Evolutionary conservation across 1,140 invertebrate genomes (phyloP), one percentile per base, ranked within the genome.

Genomic region (Drosophila erecta): DNA sequence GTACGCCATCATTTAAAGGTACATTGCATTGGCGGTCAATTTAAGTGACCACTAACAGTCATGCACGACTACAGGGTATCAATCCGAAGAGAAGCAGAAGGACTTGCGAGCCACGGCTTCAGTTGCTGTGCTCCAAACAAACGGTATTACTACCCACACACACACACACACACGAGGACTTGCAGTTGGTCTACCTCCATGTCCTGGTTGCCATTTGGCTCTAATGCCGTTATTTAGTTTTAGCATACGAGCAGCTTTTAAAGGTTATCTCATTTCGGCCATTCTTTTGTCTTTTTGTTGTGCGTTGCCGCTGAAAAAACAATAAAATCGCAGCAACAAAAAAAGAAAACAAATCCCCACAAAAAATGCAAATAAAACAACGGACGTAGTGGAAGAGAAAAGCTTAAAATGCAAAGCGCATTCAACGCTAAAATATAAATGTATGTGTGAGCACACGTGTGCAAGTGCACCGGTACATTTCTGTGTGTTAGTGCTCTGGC

Each of bases 211-310:
- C 78, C 43, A 76, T 66, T 65, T 67, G 50, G 83, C 65, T 83
- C 79, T 79, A 79, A 66, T 79, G 72, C 66, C 79, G 67, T 84
- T 83, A 89, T 89, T 87, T 74, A 87, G 84, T 87, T 89, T 83
- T 57, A 87, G 84, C 84, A 89, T 89, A 89, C 79, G 84, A 89
- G 84, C 84, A 79, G 79, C 71, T 87, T 79, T 79, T 76, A 79
- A 76, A 89, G 84, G 84, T 87, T 87, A 87, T 87, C 84, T 76
- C 56, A 76, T 70, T 74, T 66, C 44, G 38, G 64, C 49, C 76
- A 79, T 73, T 67, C 73, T 67, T 69, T 79, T 71, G 70, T 76
- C 71, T 50, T 67, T 30, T 30, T 67, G 49, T 33, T 60, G 44
- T 59, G 41, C 40, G 35, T 44, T 50, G 69, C 27, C 33, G 43